phyloP scores from a whole-genome alignment of 2,113 vertebrate species.

The Gorsachius goisagi region DNA sequence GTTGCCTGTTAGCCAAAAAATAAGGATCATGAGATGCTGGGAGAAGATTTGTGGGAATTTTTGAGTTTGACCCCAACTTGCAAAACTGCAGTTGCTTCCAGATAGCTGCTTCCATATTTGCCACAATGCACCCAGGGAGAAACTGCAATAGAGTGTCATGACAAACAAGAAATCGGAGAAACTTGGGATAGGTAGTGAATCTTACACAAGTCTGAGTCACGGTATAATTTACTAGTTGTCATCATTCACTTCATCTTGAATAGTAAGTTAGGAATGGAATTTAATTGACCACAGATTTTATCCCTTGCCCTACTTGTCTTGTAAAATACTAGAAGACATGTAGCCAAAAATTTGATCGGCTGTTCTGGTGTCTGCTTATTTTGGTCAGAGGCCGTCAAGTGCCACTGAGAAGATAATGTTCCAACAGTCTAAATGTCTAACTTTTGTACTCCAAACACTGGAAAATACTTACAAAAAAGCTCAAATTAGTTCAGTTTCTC shows the following conservation, averaged over 20 bases:
- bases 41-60: not conserved
- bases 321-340: not conserved
- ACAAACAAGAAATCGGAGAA: not conserved
- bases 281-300: not conserved
- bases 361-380: not conserved
- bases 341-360: not conserved
- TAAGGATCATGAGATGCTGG: not conserved
- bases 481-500: not conserved
- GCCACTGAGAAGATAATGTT: not conserved
- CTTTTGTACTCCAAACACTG: not conserved
- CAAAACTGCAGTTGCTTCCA: not conserved
- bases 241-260: not conserved
- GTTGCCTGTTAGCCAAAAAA: not conserved
- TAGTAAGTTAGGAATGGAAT: not conserved
- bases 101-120: not conserved
- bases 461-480: not conserved
- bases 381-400: not conserved
- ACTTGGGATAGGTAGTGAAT: not conserved
- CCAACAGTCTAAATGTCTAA: not conserved
- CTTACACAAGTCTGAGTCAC: not conserved
- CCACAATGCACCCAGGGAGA: not conserved
- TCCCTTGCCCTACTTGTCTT: not conserved
- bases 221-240: not conserved
- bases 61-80: not conserved
- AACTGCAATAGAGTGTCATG: not conserved